Conservation (phyloP, 2,888 invertebrate genomes). For the Blastobasis lacticolella region DNA sequence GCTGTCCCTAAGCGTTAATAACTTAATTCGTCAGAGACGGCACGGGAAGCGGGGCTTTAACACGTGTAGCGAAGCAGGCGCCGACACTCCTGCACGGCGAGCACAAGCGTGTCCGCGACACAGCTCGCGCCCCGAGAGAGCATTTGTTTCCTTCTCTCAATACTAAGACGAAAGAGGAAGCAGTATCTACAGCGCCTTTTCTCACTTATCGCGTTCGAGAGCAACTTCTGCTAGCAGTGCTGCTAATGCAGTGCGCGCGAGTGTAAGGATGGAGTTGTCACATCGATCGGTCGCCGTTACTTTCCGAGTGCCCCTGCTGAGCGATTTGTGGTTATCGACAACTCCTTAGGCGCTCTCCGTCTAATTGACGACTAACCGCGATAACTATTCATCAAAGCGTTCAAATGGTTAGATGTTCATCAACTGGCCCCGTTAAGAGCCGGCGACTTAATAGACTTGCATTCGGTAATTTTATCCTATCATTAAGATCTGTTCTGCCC, state of each 20-base stretch:
- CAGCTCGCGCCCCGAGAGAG: too few species aligned
- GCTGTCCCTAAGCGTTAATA: conserved; percentile 68
- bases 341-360: conserved; percentile 35
- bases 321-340: conserved; percentile 56
- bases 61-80: conserved; percentile 42
- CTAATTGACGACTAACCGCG: conserved; percentile 49
- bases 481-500: too few species aligned
- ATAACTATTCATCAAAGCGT: conserved; percentile 38
- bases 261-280: conserved; percentile 41
- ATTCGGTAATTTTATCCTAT: not conserved
- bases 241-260: conserved; percentile 25
- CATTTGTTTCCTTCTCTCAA: too few species aligned
- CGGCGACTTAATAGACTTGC: not conserved
- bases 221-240: too few species aligned
- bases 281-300: conserved; percentile 19
- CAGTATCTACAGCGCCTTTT: too few species aligned
- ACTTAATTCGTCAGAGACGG: conserved; percentile 72
- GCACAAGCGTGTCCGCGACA: too few species aligned
- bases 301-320: conserved; percentile 37
- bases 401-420: conserved; percentile 20
- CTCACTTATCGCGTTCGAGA: too few species aligned
- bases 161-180: too few species aligned
- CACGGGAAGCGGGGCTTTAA: conserved; percentile 61
- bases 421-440: conserved; percentile 7
- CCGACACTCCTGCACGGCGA: conserved; percentile 24